Evolutionary conservation across 2,797 vertebrate genomes (phyloP).

Genomic region (Allobates femoralis): DNA sequence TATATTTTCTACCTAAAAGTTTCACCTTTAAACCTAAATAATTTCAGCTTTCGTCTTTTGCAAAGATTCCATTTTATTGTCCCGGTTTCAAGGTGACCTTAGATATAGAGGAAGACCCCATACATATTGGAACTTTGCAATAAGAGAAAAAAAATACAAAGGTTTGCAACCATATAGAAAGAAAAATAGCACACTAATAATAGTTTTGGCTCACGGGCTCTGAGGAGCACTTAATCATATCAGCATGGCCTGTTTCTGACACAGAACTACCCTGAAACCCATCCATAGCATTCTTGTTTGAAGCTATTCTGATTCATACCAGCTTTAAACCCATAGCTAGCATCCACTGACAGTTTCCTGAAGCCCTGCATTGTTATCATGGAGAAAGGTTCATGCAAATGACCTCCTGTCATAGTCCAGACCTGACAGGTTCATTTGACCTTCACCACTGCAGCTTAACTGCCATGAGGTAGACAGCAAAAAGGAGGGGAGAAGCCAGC

Average conservation of each 20-base stretch:
- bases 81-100: constrained; percentile 60
- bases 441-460: constrained; percentile 35
- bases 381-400: constrained; percentile 40
- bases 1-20: constrained; percentile 31
- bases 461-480: constrained; percentile 33
- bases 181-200: constrained; percentile 67
- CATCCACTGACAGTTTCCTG: constrained; percentile 28
- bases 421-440: constrained; percentile 31
- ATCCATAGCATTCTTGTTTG: constrained; percentile 55
- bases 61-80: constrained; percentile 59
- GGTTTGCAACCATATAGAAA: constrained; percentile 69
- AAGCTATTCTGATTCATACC: constrained; percentile 64
- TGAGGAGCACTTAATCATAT: constrained; percentile 64
- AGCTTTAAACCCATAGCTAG: constrained; percentile 1
- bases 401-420: constrained; percentile 59
- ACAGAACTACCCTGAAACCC: constrained; percentile 66
- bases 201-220: constrained; percentile 58
- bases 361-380: constrained; percentile 36
- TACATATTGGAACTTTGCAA: constrained; percentile 67
- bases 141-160: constrained; percentile 67
- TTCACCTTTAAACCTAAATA: constrained; percentile 48
- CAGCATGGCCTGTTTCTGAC: constrained; percentile 63
- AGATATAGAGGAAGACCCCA: constrained; percentile 61
- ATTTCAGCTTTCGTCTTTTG: constrained; percentile 29
- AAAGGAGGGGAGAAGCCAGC: not conserved